These are phyloP conservation scores for Amazona ochrocephala DNA, from an alignment of 2,797 vertebrate species.

Conservation along the genomic window DNA sequence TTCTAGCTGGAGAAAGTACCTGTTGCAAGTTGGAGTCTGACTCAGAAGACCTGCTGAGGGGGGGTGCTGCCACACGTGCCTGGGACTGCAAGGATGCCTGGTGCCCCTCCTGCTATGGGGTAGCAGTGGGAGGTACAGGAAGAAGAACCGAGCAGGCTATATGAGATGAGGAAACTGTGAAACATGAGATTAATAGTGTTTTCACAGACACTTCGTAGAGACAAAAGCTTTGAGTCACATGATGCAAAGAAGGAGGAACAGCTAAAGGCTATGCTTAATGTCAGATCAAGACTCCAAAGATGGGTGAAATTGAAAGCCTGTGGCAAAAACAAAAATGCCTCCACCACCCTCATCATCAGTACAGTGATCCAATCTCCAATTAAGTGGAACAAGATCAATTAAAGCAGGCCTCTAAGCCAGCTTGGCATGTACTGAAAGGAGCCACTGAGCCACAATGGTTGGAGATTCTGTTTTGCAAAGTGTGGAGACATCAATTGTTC, in stretches of 20 bases:
- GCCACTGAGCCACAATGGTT: neutral
- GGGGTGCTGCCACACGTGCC: no score
- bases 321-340: neutral
- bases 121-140: neutral
- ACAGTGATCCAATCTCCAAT: neutral
- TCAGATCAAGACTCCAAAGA: neutral
- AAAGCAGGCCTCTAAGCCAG: rapidly evolving
- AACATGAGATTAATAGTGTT: neutral
- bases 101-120: neutral
- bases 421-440: neutral
- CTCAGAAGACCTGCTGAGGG: neutral
- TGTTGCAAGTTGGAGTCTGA: neutral
- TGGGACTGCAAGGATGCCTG: neutral
- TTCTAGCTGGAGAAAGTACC: neutral
- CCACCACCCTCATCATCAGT: neutral
- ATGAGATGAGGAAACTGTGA: no score
- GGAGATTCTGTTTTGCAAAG: neutral
- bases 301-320: neutral
- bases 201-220: neutral
- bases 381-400: neutral
- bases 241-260: neutral
- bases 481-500: neutral
- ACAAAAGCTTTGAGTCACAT: neutral
- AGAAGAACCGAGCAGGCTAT: neutral
- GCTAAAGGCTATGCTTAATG: neutral